Percentiles rank a stretch among this genome's conserved stretches.
These are phyloP conservation scores for Drosophila nikananu DNA, from an alignment of 1,140 invertebrate genomes.

Conservation along the genomic window DNA sequence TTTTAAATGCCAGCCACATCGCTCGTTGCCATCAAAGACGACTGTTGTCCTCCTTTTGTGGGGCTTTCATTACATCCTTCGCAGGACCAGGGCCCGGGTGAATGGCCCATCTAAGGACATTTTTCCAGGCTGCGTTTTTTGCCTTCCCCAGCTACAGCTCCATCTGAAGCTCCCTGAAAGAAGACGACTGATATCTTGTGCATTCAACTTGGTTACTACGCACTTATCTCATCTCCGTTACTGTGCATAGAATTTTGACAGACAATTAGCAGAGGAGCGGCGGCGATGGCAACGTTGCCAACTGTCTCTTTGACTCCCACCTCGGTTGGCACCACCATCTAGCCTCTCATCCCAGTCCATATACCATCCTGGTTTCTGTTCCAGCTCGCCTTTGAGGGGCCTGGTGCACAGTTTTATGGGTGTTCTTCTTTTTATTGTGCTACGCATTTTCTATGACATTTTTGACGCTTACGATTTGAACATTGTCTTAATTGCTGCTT, in stretches of 20 bases:
- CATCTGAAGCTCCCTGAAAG: neutral
- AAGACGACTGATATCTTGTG: constrained; percentile 58
- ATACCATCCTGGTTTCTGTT: neutral
- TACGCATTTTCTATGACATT: constrained; percentile 76
- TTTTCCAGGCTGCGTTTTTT: constrained; percentile 41
- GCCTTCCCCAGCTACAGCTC: neutral
- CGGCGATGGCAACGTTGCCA: constrained; percentile 66
- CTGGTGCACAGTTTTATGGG: constrained; percentile 64
- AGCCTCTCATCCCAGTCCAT: neutral
- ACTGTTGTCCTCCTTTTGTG: constrained; percentile 32
- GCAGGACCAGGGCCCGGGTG: constrained; percentile 33
- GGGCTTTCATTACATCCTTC: constrained; percentile 24
- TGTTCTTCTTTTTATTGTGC: constrained; percentile 79
- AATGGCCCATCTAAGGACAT: constrained; percentile 26
- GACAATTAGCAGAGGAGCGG: constrained; percentile 75
- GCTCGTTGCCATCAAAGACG: constrained; percentile 32
- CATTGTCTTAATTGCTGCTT: constrained; percentile 83
- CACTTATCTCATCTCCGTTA: constrained; percentile 77
- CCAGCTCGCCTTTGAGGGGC: constrained; percentile 18
- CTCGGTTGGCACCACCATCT: neutral
- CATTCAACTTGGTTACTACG: constrained; percentile 71
- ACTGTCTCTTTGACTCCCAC: constrained; percentile 39
- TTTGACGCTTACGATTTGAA: constrained; percentile 81
- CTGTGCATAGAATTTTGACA: constrained; percentile 76
- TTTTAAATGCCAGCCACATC: constrained; percentile 33